Evolutionary conservation across 1,140 invertebrate genomes (phyloP), one percentile per base, ranked within the genome.

Genomic region (Meloidogyne exigua): DNA sequence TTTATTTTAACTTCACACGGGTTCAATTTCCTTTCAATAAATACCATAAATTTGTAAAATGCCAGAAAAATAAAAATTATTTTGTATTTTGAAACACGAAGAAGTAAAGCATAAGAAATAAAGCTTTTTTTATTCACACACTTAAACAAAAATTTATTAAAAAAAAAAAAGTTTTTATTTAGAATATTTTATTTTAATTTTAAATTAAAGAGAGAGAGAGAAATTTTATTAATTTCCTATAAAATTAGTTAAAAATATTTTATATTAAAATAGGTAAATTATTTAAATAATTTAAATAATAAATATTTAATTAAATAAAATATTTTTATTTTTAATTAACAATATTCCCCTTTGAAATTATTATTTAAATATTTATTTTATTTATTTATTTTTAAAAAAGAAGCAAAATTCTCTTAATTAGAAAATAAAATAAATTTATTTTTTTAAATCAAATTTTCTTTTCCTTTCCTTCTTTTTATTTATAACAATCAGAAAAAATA

Each of bases 31-130:
- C 66, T n/a, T 67, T 67, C 18, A 2, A 39, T 3, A 25, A 25
- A 7, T 25, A 66, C 64, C 25, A 66, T 13, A 66, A 66, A 66
- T 66, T 66, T 26, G 64, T 32, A 66, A 66, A 66, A 26, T 26
- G 28, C 25, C 25, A 26, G 28, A 66, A 66, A 66, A 21, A n/a
- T n/a, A n/a, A n/a, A 15, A 66, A 66, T 26, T 66, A 67, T 32
- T n/a, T 32, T 67, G 66, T 67, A 67, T 67, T 28, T 67, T 21
- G 26, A 25, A 67, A 28, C 26, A 67, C 26, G 36, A 18, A 67
- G n/a, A 7, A 67, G 5, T 4, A 67, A 67, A n/a, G 25, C 13
- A n/a, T 18, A 5, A 67, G 10, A 67, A 67, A 67, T 26, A 2
- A n/a, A n/a, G n/a, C n/a, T 21, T 67, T 26, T 25, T 67, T 18